Evolutionary conservation across 2,888 invertebrate genomes (phyloP).

Genomic region (Trichopoda pennipes): DNA sequence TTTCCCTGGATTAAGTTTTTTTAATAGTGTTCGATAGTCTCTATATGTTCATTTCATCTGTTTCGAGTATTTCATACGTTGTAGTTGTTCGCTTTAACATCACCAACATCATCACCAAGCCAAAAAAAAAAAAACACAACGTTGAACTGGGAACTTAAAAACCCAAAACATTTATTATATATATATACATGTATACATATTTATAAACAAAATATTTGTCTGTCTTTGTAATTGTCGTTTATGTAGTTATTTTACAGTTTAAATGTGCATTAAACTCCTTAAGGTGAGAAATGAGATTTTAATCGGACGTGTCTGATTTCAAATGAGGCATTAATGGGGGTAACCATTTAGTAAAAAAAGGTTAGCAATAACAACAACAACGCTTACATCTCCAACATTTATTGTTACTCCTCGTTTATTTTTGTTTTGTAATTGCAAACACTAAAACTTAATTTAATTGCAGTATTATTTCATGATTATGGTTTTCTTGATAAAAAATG

Average conservation of each 20-base stretch:
- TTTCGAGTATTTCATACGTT: slow-evolving; percentile 39
- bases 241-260: slow-evolving; percentile 23
- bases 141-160: slow-evolving; percentile 45
- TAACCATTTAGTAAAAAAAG: slow-evolving; percentile 76
- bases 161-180: slow-evolving; percentile 23
- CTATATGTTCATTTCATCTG: slow-evolving; percentile 11
- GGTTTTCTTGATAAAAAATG: slow-evolving; percentile 2
- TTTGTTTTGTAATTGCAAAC: slow-evolving; percentile 51
- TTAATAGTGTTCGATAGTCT: slow-evolving; percentile 17
- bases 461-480: slow-evolving; percentile 47
- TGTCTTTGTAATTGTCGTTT: neutral
- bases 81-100: slow-evolving; percentile 64
- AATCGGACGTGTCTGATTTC: slow-evolving; percentile 82
- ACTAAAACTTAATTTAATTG: no score
- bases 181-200: no score
- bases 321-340: slow-evolving; percentile 81
- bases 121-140: slow-evolving; percentile 10
- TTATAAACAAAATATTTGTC: neutral
- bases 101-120: slow-evolving; percentile 36
- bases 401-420: slow-evolving; percentile 7
- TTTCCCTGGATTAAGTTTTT: slow-evolving; percentile 21
- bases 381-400: neutral
- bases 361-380: slow-evolving; percentile 50
- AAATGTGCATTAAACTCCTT: slow-evolving; percentile 69
- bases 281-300: slow-evolving; percentile 82